A percentile compares a stretch with the other conserved stretches of the same genome.
Conservation (phyloP, 1,140 invertebrate species). For the Contarinia nasturtii region DNA sequence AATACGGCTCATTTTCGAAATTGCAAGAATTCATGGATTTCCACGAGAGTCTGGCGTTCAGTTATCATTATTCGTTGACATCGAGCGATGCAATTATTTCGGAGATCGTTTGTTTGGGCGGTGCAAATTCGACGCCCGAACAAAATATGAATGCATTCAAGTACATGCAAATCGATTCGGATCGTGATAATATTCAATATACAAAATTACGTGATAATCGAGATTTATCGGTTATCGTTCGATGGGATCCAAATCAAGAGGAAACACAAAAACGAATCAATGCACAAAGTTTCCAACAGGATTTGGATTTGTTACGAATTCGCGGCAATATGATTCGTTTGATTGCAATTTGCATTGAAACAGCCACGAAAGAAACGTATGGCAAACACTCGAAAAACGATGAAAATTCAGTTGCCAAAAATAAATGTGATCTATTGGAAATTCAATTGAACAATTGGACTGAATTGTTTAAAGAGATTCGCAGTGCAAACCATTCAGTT, state of each 20-base stretch:
- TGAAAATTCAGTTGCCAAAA: neutral
- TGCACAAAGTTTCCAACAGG: constrained; percentile 20
- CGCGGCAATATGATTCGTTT: constrained; percentile 15
- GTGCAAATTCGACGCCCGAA: constrained; percentile 8
- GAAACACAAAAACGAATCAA: constrained; percentile 10
- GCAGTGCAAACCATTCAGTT: constrained; percentile 16
- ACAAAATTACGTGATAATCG: constrained; percentile 33
- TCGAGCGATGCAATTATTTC: constrained; percentile 62
- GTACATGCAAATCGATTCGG: constrained; percentile 25
- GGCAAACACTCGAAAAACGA: neutral
- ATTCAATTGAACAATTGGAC: constrained; percentile 15
- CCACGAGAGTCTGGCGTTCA: constrained; percentile 58
- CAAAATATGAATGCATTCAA: constrained; percentile 17
- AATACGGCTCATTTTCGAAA: constrained; percentile 84
- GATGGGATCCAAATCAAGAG: constrained; percentile 28
- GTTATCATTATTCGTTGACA: constrained; percentile 57
- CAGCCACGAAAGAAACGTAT: constrained; percentile 6
- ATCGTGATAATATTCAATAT: constrained; percentile 26
- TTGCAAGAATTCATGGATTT: constrained; percentile 80
- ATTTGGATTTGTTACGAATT: constrained; percentile 18
- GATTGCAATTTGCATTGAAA: constrained; percentile 17
- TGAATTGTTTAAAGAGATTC: constrained; percentile 16
- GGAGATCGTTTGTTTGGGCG: constrained; percentile 36
- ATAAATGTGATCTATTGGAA: constrained; percentile 12
- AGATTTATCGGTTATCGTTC: constrained; percentile 33